Conservation (phyloP, 2,113 vertebrate genomes). For the Eubucco bourcierii region DNA sequence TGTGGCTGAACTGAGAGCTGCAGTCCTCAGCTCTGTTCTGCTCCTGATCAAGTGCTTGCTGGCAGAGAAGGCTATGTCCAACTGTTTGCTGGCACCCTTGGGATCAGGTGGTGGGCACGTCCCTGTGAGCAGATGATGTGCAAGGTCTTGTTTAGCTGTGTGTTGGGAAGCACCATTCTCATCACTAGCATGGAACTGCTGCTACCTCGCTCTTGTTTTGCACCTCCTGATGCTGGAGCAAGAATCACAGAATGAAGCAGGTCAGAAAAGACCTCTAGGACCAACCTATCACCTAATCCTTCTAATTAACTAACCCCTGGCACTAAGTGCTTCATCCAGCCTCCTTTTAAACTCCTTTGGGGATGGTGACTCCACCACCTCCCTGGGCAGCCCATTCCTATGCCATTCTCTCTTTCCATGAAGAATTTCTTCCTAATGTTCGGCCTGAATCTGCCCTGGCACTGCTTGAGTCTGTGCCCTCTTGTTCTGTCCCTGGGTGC, state of each 20-base stretch:
- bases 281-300: no score
- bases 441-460: no score
- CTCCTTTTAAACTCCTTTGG: no score
- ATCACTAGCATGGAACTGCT: accelerated
- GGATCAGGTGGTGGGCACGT: not conserved
- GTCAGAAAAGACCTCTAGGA: no score
- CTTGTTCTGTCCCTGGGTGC: no score
- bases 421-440: no score
- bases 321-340: no score
- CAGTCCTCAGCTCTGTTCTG: not conserved
- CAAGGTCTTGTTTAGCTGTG: not conserved
- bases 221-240: not conserved
- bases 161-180: accelerated
- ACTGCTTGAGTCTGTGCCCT: no score
- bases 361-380: no score
- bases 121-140: not conserved
- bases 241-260: not conserved
- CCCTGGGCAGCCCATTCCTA: no score
- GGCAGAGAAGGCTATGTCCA: not conserved
- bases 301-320: no score
- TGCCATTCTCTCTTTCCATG: no score
- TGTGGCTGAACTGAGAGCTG: not conserved
- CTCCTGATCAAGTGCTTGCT: not conserved
- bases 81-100: accelerated
- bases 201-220: not conserved